Conservation (phyloP, 2,888 invertebrate genomes). For the Eugnorisma glareosa region DNA sequence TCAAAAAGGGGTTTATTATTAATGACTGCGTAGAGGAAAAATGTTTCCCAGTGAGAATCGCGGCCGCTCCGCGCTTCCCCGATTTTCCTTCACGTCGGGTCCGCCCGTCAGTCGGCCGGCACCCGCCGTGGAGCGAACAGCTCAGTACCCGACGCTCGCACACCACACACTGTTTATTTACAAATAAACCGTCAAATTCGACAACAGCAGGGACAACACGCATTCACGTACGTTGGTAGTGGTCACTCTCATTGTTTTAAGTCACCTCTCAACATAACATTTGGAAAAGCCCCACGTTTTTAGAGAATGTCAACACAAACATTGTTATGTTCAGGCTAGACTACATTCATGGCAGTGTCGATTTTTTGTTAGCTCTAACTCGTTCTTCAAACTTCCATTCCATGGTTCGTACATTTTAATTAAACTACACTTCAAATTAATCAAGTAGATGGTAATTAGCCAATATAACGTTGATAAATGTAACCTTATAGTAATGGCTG, state of each 20-base stretch:
- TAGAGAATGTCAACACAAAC: slow-evolving; percentile 67
- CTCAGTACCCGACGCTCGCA: slow-evolving; percentile 73
- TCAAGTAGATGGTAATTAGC: slow-evolving; percentile 14
- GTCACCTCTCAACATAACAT: slow-evolving; percentile 60
- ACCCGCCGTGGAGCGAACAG: slow-evolving; percentile 81
- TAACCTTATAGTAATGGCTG: slow-evolving; percentile 19
- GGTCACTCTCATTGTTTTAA: slow-evolving; percentile 58
- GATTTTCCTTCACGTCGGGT: slow-evolving; percentile 71
- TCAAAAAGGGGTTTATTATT: slow-evolving; percentile 45
- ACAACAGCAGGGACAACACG: slow-evolving; percentile 80
- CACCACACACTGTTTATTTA: slow-evolving; percentile 83
- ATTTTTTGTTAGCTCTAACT: slow-evolving; percentile 66
- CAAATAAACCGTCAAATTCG: slow-evolving; percentile 78
- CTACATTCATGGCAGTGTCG: slow-evolving; percentile 68
- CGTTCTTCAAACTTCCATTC: slow-evolving; percentile 13
- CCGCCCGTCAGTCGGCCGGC: slow-evolving; percentile 80
- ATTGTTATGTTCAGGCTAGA: slow-evolving; percentile 74
- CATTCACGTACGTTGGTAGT: slow-evolving; percentile 80
- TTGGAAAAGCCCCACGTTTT: slow-evolving; percentile 53
- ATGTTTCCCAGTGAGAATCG: slow-evolving; percentile 72
- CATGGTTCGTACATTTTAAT: slow-evolving; percentile 27
- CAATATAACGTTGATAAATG: slow-evolving; percentile 27
- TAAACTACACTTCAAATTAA: slow-evolving; percentile 4
- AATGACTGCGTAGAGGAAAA: slow-evolving; percentile 73
- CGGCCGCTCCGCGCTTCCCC: slow-evolving; percentile 68